These are phyloP conservation scores for Dicrostonyx torquatus DNA, from an alignment of 2,797 vertebrate species.

Conservation along the genomic window DNA sequence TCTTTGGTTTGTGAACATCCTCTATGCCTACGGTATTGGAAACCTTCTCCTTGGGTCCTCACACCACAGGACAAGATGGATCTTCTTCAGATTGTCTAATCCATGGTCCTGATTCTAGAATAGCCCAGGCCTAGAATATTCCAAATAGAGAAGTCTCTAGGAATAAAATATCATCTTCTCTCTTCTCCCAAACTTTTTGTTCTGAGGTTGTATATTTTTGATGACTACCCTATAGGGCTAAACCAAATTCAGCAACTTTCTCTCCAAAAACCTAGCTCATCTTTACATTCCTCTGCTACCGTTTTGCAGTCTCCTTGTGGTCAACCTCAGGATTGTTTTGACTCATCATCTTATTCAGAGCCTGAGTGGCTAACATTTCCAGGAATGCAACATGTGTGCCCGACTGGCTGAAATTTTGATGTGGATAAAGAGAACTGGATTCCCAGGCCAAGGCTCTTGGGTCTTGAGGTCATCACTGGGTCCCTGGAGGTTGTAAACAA, in stretches of 20 bases:
- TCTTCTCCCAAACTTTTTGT: neutral
- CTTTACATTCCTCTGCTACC: neutral
- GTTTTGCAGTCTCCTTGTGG: neutral
- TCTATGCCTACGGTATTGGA: neutral
- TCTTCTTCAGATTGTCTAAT: neutral
- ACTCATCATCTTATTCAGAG: neutral
- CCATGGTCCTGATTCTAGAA: neutral
- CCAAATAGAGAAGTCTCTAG: neutral
- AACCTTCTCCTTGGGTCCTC: neutral
- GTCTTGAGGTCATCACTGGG: neutral
- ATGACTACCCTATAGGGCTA: neutral
- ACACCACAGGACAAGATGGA: neutral
- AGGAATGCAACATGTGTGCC: neutral
- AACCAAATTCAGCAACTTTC: neutral
- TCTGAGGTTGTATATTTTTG: neutral
- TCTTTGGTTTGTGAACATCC: neutral
- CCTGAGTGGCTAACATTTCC: fast-evolving
- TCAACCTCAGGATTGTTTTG: neutral
- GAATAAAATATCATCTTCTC: neutral
- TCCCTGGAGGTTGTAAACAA: neutral
- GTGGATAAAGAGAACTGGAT: neutral
- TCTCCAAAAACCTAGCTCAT: neutral
- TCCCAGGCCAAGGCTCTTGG: neutral
- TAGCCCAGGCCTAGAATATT: neutral
- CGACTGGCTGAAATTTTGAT: neutral